Conservation (phyloP, 2,888 invertebrate species). For the Netelia melanura region DNA sequence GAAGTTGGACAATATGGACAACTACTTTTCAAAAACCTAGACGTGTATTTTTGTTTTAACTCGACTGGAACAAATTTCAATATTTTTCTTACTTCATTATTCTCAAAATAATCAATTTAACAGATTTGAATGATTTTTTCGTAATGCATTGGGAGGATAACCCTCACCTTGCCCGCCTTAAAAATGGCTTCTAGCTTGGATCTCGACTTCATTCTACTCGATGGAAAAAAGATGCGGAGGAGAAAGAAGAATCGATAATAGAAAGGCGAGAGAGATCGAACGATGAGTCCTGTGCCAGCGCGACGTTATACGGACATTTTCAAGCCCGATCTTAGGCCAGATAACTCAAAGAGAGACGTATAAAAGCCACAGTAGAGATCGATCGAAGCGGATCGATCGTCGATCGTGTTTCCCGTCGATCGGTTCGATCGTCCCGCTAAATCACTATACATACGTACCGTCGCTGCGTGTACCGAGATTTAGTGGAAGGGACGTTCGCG, state of each 20-base stretch:
- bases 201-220: neutral
- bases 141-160: too few species aligned
- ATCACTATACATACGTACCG: constrained; percentile 72
- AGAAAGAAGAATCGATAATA: constrained; percentile 27
- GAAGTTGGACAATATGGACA: too few species aligned
- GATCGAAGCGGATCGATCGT: constrained; percentile 69
- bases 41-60: too few species aligned
- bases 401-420: constrained; percentile 67
- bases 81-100: too few species aligned
- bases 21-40: too few species aligned
- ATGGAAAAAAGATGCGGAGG: constrained; percentile 29
- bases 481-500: constrained; percentile 32
- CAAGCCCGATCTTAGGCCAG: constrained; percentile 59
- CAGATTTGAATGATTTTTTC: too few species aligned
- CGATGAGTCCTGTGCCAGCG: constrained; percentile 58
- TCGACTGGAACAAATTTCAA: too few species aligned
- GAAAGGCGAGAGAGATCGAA: constrained; percentile 58
- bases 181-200: too few species aligned
- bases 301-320: constrained; percentile 61
- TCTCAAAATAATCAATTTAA: too few species aligned
- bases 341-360: constrained; percentile 67
- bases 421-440: constrained; percentile 75
- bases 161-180: too few species aligned
- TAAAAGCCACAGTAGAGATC: constrained; percentile 46
- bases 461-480: constrained; percentile 45